Evolutionary conservation across 2,113 vertebrate species (phyloP).

Genomic region (Psephotus haematonotus): DNA sequence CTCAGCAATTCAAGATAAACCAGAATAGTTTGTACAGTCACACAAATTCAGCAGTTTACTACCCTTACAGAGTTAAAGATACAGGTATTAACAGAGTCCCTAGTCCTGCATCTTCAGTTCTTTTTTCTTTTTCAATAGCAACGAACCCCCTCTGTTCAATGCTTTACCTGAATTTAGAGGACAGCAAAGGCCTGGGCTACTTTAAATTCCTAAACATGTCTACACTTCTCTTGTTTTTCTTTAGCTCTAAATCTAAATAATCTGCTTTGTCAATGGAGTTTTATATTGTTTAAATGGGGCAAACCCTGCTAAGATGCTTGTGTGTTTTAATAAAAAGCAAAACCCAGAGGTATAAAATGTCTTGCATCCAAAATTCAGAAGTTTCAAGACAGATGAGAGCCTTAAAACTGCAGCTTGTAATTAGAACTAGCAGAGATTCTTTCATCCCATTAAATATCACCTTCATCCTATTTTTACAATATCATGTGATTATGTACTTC

Average conservation of each 20-base stretch:
- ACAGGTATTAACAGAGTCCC: neutral
- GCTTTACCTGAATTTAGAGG: neutral
- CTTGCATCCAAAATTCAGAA: neutral
- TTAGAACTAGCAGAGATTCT: conserved; percentile 21
- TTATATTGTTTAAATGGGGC: neutral
- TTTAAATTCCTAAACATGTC: neutral
- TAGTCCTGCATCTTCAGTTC: neutral
- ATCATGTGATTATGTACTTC: conserved; percentile 34
- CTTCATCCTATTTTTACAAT: neutral
- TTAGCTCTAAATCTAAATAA: neutral
- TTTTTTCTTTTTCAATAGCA: neutral
- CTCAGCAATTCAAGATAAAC: neutral
- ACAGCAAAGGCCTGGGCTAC: neutral
- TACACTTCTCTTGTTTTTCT: neutral
- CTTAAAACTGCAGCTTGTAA: neutral
- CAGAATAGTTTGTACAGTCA: neutral
- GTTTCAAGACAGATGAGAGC: neutral
- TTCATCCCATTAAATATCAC: conserved; percentile 22
- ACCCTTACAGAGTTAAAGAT: neutral
- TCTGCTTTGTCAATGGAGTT: neutral
- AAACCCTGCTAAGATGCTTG: neutral
- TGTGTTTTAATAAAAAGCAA: neutral
- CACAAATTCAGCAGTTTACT: neutral
- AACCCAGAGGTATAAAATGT: neutral
- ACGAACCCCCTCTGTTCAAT: neutral